These are phyloP conservation scores for Tetramorium alpestre DNA, from an alignment of 1,140 invertebrate genomes.

Conservation along the genomic window DNA sequence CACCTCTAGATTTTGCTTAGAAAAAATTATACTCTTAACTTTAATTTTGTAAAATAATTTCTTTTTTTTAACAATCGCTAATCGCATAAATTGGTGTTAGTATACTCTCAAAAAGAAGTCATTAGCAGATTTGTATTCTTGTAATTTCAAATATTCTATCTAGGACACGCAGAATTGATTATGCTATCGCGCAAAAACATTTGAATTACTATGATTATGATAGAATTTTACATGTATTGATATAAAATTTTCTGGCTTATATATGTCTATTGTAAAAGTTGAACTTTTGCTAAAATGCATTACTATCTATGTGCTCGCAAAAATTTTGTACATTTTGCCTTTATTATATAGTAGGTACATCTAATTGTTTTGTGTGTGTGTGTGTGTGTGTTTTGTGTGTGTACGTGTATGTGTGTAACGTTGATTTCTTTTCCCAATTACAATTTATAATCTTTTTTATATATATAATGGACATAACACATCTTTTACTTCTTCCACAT, in stretches of 20 bases:
- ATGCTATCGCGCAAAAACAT: constrained; percentile 32
- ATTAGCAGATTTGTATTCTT: constrained; percentile 6
- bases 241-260: constrained; percentile 65
- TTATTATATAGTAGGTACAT: constrained; percentile 44
- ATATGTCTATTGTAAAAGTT: constrained; percentile 33
- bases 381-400: not conserved
- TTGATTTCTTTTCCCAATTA: constrained; percentile 24
- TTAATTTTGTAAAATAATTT: constrained; percentile 16
- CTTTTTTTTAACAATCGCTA: not conserved
- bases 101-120: constrained; percentile 24
- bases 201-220: constrained; percentile 31
- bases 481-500: not conserved
- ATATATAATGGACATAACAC: not conserved
- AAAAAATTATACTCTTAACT: constrained; percentile 38
- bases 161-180: constrained; percentile 23
- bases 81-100: constrained; percentile 41
- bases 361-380: not conserved
- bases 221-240: constrained; percentile 56
- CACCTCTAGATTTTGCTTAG: constrained; percentile 14
- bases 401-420: not conserved
- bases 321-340: constrained; percentile 46
- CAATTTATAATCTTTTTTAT: constrained; percentile 29
- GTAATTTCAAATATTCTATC: constrained; percentile 24
- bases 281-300: constrained; percentile 64
- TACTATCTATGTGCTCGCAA: constrained; percentile 63